phyloP scores from a whole-genome alignment of 2,113 vertebrate genomes.

The Brachypteracias leptosomus region DNA sequence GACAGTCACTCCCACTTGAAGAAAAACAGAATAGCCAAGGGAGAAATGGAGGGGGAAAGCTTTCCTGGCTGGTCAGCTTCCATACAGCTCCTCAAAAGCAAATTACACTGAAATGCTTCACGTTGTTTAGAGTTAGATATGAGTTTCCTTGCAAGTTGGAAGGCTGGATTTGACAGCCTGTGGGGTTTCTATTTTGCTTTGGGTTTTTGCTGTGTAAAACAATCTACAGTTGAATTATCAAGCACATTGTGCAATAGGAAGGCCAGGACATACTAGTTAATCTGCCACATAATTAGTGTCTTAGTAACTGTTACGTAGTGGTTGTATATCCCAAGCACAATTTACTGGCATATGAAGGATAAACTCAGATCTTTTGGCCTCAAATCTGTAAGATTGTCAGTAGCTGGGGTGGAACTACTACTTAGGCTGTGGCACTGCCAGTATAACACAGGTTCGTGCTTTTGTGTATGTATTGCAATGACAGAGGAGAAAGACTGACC shows the following conservation, averaged over 20 bases:
- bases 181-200: not conserved
- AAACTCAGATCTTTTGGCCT: not conserved
- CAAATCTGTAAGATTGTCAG: not conserved
- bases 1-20: not conserved
- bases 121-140: not conserved
- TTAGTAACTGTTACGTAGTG: not conserved
- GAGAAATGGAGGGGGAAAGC: not conserved
- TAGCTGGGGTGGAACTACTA: not conserved
- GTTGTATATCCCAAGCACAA: not conserved
- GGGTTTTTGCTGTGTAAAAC: not conserved
- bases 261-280: not conserved
- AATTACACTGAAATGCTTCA: not conserved
- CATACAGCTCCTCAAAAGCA: not conserved
- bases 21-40: not conserved
- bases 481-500: not conserved
- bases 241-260: not conserved
- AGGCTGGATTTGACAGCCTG: not conserved
- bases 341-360: not conserved
- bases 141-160: not conserved
- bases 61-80: not conserved
- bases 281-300: not conserved
- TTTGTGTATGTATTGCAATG: not conserved
- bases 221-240: not conserved
- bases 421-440: not conserved
- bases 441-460: rapidly evolving